These are phyloP conservation scores for Drosophila aldrichi DNA, from an alignment of 2,888 invertebrate species.

Conservation along the genomic window DNA sequence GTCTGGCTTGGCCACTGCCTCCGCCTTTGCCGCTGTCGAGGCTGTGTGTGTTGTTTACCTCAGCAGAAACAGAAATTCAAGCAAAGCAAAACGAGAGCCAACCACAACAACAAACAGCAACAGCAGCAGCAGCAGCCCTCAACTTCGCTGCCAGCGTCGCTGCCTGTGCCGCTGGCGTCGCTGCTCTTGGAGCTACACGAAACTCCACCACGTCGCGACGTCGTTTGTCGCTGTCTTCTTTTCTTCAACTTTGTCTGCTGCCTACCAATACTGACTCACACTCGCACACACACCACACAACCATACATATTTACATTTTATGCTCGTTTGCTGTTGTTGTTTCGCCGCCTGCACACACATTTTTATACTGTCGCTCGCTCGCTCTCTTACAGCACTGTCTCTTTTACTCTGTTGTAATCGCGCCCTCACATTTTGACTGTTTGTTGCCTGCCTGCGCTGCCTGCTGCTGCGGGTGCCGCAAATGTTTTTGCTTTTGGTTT, in stretches of 20 bases:
- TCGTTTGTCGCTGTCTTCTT: slow-evolving; percentile 58
- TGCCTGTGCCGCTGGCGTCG: slow-evolving; percentile 24
- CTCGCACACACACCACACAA: neutral
- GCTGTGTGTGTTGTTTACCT: slow-evolving; percentile 65
- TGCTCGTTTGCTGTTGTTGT: slow-evolving; percentile 50
- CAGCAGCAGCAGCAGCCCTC: slow-evolving; percentile 49
- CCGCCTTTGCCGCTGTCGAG: slow-evolving; percentile 16
- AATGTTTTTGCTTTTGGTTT: slow-evolving; percentile 69
- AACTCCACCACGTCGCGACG: slow-evolving; percentile 53
- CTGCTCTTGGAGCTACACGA: slow-evolving; percentile 44
- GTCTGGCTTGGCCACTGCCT: neutral
- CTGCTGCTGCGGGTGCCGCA: slow-evolving; percentile 44
- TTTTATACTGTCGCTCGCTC: slow-evolving; percentile 50
- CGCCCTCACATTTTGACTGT: slow-evolving; percentile 43
- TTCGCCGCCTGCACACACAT: slow-evolving; percentile 66
- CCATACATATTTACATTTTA: slow-evolving; percentile 46
- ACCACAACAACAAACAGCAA: slow-evolving; percentile 40
- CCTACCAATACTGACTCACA: slow-evolving; percentile 44
- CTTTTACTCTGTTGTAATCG: slow-evolving; percentile 32
- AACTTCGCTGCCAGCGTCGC: slow-evolving; percentile 42
- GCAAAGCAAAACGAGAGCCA: slow-evolving; percentile 59
- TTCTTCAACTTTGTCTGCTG: slow-evolving; percentile 72
- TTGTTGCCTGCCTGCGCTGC: neutral
- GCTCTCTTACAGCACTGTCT: slow-evolving; percentile 38
- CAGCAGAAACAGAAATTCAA: slow-evolving; percentile 74